Percentiles rank a stretch among this genome's conserved stretches.
phyloP scores from a whole-genome alignment of 2,888 invertebrate genomes.

The Linyphia triangularis region DNA sequence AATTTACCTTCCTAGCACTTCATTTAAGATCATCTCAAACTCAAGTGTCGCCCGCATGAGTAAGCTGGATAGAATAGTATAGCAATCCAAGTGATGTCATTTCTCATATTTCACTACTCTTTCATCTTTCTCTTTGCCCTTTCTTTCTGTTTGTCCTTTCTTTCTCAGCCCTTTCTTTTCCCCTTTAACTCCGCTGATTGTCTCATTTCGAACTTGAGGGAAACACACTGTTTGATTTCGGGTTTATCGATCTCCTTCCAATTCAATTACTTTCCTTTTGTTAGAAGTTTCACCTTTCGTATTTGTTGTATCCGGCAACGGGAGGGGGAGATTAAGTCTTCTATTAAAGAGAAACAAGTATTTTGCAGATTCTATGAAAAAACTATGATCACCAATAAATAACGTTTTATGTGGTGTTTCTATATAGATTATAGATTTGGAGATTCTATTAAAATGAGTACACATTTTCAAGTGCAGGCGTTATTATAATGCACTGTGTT shows the following conservation, averaged over 20 bases:
- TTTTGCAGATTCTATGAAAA: no score
- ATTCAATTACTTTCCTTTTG: slow-evolving; percentile 1
- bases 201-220: background rate
- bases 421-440: no score
- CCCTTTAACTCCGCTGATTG: background rate
- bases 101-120: background rate
- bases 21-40: slow-evolving; percentile 2
- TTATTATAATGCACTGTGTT: no score
- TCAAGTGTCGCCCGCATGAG: background rate
- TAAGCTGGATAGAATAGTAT: background rate
- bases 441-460: no score
- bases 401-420: no score
- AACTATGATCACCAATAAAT: no score
- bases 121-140: background rate
- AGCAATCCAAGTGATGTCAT: background rate
- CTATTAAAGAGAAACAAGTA: no score
- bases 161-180: background rate
- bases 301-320: background rate
- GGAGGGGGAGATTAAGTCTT: background rate
- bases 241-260: background rate
- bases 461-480: no score
- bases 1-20: background rate
- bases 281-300: background rate
- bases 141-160: background rate
- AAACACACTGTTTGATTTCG: background rate